These are phyloP conservation scores for Unio delphinus DNA, from an alignment of 2,888 invertebrate genomes.

Conservation along the genomic window DNA sequence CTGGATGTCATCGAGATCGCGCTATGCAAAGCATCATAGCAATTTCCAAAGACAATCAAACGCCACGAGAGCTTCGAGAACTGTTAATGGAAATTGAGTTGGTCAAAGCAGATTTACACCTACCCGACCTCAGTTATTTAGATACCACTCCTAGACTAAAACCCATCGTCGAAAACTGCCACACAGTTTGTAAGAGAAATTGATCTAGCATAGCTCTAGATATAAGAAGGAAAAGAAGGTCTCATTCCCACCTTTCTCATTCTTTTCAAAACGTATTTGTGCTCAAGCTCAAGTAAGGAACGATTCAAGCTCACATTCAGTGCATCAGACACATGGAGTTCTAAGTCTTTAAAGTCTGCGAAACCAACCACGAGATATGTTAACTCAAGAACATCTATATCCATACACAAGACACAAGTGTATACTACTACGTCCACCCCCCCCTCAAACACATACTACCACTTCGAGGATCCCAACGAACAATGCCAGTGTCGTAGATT, in stretches of 20 bases:
- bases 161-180: slow-evolving; percentile 14
- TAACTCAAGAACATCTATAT: no score
- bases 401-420: no score
- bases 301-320: neutral
- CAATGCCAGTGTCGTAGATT: slow-evolving; percentile 2
- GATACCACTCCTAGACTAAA: slow-evolving; percentile 12
- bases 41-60: slow-evolving; percentile 9
- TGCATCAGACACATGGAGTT: neutral
- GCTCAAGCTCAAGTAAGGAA: no score
- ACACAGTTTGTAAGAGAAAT: slow-evolving; percentile 16
- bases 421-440: no score
- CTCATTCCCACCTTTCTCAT: slow-evolving; percentile 12
- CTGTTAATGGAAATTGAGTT: slow-evolving; percentile 7
- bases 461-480: no score
- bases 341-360: no score
- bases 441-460: no score
- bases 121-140: slow-evolving; percentile 7
- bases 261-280: neutral
- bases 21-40: slow-evolving; percentile 7
- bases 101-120: slow-evolving; percentile 4
- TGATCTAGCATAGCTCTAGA: slow-evolving; percentile 6
- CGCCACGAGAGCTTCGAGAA: slow-evolving; percentile 6
- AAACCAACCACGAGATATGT: no score
- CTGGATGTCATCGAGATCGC: slow-evolving; percentile 19
- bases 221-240: slow-evolving; percentile 9